A percentile compares a stretch with the other conserved stretches of the same genome.
Evolutionary conservation across 2,888 invertebrate genomes (phyloP).

Genomic region (Machimus rusticus): DNA sequence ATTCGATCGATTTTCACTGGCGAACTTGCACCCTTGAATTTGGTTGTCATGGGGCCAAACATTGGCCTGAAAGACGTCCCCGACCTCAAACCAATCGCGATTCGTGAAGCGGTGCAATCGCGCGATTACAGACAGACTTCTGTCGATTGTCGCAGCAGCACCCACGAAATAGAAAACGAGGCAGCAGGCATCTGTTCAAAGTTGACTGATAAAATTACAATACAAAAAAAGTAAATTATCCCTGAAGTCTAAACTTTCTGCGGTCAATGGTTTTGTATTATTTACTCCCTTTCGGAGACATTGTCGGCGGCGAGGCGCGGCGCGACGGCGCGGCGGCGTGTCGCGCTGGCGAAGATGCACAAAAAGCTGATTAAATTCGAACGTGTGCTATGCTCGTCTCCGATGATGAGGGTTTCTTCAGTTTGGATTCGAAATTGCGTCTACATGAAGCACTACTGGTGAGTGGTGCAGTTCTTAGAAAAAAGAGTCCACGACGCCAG

Average conservation of each 20-base stretch:
- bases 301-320: too few species aligned
- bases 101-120: background rate
- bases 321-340: background rate
- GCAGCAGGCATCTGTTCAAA: background rate
- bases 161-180: background rate
- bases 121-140: background rate
- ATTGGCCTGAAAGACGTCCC: background rate
- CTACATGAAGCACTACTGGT: background rate
- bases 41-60: background rate
- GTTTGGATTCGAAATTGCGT: background rate
- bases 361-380: background rate
- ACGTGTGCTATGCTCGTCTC: background rate
- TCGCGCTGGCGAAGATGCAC: background rate
- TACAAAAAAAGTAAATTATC: background rate
- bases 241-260: conserved; percentile 8
- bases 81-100: background rate
- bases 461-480: background rate
- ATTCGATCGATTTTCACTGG: background rate
- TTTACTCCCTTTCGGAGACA: background rate
- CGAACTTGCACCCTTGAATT: background rate
- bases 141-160: background rate
- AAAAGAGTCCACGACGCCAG: background rate
- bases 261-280: conserved; percentile 25
- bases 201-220: conserved; percentile 29
- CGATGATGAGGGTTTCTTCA: background rate